Base-by-base conservation (phyloP, 1,140 invertebrate genomes). In the Campoletis sonorensis region DNA sequence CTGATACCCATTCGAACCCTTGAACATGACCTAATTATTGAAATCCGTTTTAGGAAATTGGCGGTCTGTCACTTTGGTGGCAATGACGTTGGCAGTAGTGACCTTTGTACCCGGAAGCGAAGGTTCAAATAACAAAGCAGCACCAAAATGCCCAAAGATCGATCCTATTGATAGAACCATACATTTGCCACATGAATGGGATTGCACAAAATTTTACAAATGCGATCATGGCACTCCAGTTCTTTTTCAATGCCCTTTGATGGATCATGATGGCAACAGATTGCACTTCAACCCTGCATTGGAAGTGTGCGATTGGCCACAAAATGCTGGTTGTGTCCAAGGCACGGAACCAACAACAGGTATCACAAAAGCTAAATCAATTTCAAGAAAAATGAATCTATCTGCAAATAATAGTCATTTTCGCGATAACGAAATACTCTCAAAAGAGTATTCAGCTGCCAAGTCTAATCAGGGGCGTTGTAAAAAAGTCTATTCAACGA, bases 221-320 rank as follows among this genome's bases (percentile, higher is more conserved):
- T 92, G 92, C 67, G 67, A 45, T 23, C 40, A 83, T 54, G 87
- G 87, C 23, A 40, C 54, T 4, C 80, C 84, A 0, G 70, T 84
- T n/a, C 61, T 87, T 3, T 76, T 85, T n/a, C 4, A 77, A 1
- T 91, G 90, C 81, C 82, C 76, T 16, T 71, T 49, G 0, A 18
- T 40, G 1, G 88, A 87, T 83, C 81, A 80, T 11, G 23, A 79
- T 11, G 84, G 75, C 18, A 61, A 83, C 1, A 86, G 80, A 10
- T 78, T 91, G 5, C 85, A 91, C 72, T 92, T 91, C 73, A 90
- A 92, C 83, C 84, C 85, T 4, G 15, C 8, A 11, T n/a, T 84
- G 5, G 79, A 88, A 75, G 79, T 86, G 8, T 92, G 92, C 71
- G 89, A 89, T 79, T 90, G 82, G 85, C 85, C 87, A 0, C 49